Conservation (phyloP, 1,140 invertebrate genomes). For the Anadara kagoshimensis region DNA sequence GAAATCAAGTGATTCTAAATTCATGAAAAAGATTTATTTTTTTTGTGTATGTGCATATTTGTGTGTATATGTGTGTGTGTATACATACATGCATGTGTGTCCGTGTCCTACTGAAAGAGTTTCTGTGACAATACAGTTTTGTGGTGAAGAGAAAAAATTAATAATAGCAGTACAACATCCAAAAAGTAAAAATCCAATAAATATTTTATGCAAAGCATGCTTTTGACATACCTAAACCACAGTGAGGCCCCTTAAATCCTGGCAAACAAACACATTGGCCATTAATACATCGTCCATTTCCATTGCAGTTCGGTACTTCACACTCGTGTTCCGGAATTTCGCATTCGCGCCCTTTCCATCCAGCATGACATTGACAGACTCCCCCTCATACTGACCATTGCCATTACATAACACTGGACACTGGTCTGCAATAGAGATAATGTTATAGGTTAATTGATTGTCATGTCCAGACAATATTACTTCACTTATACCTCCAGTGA, state of each 20-base stretch:
- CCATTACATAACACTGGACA: slow-evolving; percentile 82
- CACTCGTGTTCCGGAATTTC: slow-evolving; percentile 66
- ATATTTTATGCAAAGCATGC: not conserved
- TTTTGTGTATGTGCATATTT: too few relatives aligned
- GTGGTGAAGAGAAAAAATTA: too few relatives aligned
- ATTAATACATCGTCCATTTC: slow-evolving; percentile 71
- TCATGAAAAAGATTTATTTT: too few relatives aligned
- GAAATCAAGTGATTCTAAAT: too few relatives aligned
- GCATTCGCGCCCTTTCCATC: slow-evolving; percentile 74
- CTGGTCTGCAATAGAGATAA: not conserved
- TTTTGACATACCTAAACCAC: slow-evolving; percentile 63
- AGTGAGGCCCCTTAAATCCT: slow-evolving; percentile 70
- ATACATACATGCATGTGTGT: too few relatives aligned
- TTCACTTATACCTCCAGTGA: too few relatives aligned
- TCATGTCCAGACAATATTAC: too few relatives aligned
- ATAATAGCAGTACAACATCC: too few relatives aligned
- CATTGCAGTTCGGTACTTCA: slow-evolving; percentile 69
- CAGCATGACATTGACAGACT: slow-evolving; percentile 68
- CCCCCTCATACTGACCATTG: slow-evolving; percentile 70
- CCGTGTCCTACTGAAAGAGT: too few relatives aligned
- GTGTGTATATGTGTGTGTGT: too few relatives aligned
- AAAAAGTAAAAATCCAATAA: not conserved
- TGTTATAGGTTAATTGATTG: not conserved
- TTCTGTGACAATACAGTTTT: too few relatives aligned
- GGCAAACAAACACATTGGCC: slow-evolving; percentile 70